Evolutionary conservation across 1,140 invertebrate genomes (phyloP).

Genomic region (Theocolax elegans): DNA sequence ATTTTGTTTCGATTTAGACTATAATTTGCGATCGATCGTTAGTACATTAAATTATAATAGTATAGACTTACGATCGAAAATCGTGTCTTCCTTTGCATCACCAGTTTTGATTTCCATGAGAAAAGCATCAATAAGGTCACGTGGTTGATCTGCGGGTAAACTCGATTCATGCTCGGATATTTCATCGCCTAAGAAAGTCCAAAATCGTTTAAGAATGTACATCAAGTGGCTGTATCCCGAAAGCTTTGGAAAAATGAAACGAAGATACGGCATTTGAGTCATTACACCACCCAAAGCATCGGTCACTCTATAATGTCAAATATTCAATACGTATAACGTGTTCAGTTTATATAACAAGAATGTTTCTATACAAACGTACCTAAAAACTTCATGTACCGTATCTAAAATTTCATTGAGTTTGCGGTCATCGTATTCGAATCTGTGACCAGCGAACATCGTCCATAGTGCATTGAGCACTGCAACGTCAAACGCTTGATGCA

Average conservation of each 20-base stretch:
- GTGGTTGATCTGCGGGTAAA: conserved; percentile 66
- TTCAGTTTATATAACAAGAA: neutral
- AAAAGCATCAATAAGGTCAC: conserved; percentile 79
- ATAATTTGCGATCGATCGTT: too few species aligned
- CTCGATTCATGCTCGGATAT: conserved; percentile 69
- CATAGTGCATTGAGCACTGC: conserved; percentile 79
- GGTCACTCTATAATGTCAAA: conserved; percentile 57
- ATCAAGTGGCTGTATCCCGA: conserved; percentile 71
- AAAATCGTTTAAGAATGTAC: conserved; percentile 60
- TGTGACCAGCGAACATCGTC: conserved; percentile 75
- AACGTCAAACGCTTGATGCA: conserved; percentile 71
- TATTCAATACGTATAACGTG: too few species aligned
- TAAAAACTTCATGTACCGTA: conserved; percentile 70
- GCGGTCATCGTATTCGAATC: conserved; percentile 71
- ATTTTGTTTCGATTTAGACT: too few species aligned
- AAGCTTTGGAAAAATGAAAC: conserved; percentile 71
- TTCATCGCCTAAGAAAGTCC: conserved; percentile 63
- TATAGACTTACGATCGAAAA: conserved; percentile 55
- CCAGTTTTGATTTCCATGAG: conserved; percentile 68
- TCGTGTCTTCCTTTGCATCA: conserved; percentile 27
- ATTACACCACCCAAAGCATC: conserved; percentile 77
- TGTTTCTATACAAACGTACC: conserved; percentile 41
- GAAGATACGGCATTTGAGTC: conserved; percentile 74
- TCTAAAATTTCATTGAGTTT: conserved; percentile 67
- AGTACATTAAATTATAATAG: too few species aligned